Conservation (phyloP, 2,888 invertebrate species). For the Pyralis farinalis region DNA sequence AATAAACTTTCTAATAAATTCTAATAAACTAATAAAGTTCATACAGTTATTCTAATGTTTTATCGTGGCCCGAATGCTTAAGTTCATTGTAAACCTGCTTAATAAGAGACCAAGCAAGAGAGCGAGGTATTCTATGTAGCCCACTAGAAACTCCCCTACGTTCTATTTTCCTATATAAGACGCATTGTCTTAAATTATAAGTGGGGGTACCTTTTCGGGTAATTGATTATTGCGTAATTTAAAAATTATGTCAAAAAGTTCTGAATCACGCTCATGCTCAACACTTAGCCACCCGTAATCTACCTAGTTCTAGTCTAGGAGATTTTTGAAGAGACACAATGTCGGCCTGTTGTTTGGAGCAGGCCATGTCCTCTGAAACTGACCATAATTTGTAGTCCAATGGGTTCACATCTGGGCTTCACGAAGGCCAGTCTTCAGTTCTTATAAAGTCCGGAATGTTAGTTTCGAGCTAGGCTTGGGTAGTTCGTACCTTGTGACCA, state of each 20-base stretch:
- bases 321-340: too few relatives aligned
- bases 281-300: not conserved
- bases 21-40: not conserved
- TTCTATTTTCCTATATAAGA: not conserved
- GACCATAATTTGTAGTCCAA: too few relatives aligned
- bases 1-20: not conserved
- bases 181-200: not conserved
- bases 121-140: not conserved
- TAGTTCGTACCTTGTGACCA: too few relatives aligned
- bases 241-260: not conserved
- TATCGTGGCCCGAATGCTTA: not conserved
- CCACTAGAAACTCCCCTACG: not conserved
- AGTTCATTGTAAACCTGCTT: not conserved
- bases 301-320: too few relatives aligned
- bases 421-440: too few relatives aligned
- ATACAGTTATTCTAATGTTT: not conserved
- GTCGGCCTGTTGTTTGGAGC: too few relatives aligned
- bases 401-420: too few relatives aligned
- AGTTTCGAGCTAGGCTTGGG: too few relatives aligned
- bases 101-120: conserved; percentile 1
- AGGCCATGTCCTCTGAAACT: too few relatives aligned
- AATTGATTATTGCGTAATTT: not conserved
- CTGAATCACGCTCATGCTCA: not conserved
- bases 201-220: not conserved
- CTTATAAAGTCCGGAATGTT: too few relatives aligned